A percentile compares a stretch with the other conserved stretches of the same genome.
Conservation (phyloP, 2,113 vertebrate species). For the Antechinus flavipes region DNA sequence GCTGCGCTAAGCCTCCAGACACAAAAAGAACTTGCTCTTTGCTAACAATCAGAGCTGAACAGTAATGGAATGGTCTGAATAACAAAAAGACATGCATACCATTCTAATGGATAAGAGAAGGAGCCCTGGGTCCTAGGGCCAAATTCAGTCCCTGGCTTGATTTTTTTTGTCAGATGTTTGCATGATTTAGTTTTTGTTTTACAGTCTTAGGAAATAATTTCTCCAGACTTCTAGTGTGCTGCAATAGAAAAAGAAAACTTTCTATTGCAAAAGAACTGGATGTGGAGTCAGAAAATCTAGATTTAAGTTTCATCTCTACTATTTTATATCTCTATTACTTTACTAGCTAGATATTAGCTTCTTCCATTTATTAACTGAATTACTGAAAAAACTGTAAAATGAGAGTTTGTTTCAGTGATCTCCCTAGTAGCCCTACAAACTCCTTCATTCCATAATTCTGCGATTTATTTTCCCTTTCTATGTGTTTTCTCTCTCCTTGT, state of each 20-base stretch:
- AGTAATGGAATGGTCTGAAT: not conserved
- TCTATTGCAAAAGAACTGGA: not conserved
- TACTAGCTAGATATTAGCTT: not conserved
- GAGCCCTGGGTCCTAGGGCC: not conserved
- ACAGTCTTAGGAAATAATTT: not conserved
- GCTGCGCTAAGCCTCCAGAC: not conserved
- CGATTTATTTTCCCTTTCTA: not conserved
- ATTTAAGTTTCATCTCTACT: not conserved
- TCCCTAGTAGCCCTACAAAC: not conserved
- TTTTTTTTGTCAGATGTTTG: not conserved
- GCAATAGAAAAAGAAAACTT: not conserved
- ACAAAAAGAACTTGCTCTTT: not conserved
- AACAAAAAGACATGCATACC: not conserved
- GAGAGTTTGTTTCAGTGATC: not conserved
- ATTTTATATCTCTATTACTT: not conserved
- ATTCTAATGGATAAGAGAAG: not conserved
- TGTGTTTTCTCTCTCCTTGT: not conserved
- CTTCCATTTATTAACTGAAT: not conserved
- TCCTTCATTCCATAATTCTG: not conserved
- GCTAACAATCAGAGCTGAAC: not conserved
- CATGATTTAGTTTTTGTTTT: not conserved
- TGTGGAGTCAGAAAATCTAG: not conserved
- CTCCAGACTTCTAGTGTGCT: not conserved
- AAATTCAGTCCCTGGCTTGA: not conserved
- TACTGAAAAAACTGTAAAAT: not conserved